Evolutionary conservation across 1,140 invertebrate species (phyloP).

Genomic region (Lordiphosa stackelbergi): DNA sequence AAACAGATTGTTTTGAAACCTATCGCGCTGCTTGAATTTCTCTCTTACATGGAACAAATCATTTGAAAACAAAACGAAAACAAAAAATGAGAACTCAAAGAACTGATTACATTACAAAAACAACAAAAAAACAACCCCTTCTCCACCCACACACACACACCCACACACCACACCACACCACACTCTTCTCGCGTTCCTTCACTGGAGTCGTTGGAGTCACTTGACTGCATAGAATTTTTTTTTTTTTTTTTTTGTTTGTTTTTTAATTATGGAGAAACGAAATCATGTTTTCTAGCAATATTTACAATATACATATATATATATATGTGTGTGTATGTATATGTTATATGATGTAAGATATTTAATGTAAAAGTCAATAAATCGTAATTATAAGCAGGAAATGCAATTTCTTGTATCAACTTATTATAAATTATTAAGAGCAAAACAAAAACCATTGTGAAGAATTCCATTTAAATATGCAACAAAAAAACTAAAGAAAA

Average conservation of each 20-base stretch:
- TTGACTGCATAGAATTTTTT: constrained; percentile 6
- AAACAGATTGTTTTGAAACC: not conserved
- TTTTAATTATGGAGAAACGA: constrained; percentile 3
- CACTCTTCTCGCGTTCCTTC: too few relatives aligned
- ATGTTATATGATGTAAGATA: constrained; percentile 12
- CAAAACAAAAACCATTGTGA: constrained; percentile 5
- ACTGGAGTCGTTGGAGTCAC: too few relatives aligned
- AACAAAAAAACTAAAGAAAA: constrained; percentile 20
- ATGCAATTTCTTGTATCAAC: constrained; percentile 61
- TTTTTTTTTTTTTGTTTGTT: constrained; percentile 7
- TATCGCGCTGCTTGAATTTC: constrained; percentile 33
- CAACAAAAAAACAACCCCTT: constrained; percentile 13
- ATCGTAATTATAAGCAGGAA: constrained; percentile 54
- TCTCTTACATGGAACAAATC: constrained; percentile 22
- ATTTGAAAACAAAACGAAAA: not conserved
- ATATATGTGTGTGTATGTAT: not conserved
- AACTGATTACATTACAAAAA: constrained; percentile 58
- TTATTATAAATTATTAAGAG: constrained; percentile 17
- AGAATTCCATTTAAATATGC: constrained; percentile 20
- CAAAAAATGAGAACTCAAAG: constrained; percentile 61
- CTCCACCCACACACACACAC: constrained; percentile 17
- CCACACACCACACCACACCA: constrained; percentile 16
- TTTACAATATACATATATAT: constrained; percentile 18
- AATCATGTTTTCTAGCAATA: constrained; percentile 31
- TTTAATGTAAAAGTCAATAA: constrained; percentile 39